phyloP scores from a whole-genome alignment of 1,140 invertebrate genomes.

The Panonychus citri region DNA sequence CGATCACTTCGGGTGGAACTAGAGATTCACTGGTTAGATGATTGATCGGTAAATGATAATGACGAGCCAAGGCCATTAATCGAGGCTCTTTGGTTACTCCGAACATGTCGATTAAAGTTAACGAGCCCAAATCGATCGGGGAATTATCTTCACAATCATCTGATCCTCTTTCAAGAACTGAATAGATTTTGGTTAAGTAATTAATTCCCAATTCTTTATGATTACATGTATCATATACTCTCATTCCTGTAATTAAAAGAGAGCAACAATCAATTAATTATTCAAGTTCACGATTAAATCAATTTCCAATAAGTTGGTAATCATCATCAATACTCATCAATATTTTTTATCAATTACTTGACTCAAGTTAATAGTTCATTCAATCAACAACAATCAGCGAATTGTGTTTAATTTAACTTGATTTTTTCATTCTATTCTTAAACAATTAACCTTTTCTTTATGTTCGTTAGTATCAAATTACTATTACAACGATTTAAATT shows the following conservation, averaged over 20 bases:
- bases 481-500: no score
- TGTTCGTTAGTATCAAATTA: no score
- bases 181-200: neutral
- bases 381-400: no score
- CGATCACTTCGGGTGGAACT: neutral
- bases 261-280: neutral
- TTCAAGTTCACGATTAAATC: neutral
- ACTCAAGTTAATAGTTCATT: no score
- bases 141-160: neutral
- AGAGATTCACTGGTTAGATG: neutral
- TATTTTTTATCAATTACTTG: no score
- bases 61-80: neutral
- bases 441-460: no score
- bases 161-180: neutral
- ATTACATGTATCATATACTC: neutral
- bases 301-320: neutral
- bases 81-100: neutral
- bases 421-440: no score
- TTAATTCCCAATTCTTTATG: neutral
- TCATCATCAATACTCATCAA: neutral
- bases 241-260: neutral
- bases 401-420: no score
- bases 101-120: neutral
- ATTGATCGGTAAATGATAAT: neutral
- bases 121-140: neutral